These are phyloP conservation scores for Pachypeltis micranthus DNA, from an alignment of 1,140 invertebrate species.

Conservation along the genomic window DNA sequence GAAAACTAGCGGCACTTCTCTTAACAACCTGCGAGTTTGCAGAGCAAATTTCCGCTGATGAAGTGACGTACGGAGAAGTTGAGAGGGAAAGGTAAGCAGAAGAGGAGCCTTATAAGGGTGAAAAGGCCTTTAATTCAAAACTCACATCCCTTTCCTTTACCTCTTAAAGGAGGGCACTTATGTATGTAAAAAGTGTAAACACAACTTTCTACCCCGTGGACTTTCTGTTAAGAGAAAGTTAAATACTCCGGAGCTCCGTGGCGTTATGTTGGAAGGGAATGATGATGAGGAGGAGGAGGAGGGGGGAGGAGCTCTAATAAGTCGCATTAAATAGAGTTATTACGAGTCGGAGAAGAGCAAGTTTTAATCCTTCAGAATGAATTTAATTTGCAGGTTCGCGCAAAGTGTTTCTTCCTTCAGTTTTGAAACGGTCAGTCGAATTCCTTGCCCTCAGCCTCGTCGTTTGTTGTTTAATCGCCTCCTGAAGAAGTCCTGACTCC, in stretches of 20 bases:
- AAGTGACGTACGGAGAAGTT: slow-evolving; percentile 9
- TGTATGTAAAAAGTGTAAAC: slow-evolving; percentile 8
- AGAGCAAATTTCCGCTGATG: slow-evolving; percentile 4
- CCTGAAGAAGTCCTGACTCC: too few relatives aligned
- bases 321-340: slow-evolving; percentile 4
- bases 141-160: neutral
- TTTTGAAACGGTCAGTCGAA: too few relatives aligned
- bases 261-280: too few relatives aligned
- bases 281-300: too few relatives aligned
- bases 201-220: slow-evolving; percentile 1
- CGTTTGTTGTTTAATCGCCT: too few relatives aligned
- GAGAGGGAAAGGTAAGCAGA: neutral
- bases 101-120: neutral
- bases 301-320: neutral
- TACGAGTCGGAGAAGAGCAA: too few relatives aligned
- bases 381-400: too few relatives aligned
- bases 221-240: neutral
- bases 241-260: neutral
- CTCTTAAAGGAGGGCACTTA: neutral
- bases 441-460: too few relatives aligned
- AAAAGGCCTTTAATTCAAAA: slow-evolving; percentile 1
- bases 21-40: neutral
- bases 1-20: slow-evolving; percentile 4
- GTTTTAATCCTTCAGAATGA: too few relatives aligned
- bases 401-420: too few relatives aligned